Base-by-base conservation (phyloP, 2,113 vertebrate genomes). In the Entelurus aequoreus region DNA sequence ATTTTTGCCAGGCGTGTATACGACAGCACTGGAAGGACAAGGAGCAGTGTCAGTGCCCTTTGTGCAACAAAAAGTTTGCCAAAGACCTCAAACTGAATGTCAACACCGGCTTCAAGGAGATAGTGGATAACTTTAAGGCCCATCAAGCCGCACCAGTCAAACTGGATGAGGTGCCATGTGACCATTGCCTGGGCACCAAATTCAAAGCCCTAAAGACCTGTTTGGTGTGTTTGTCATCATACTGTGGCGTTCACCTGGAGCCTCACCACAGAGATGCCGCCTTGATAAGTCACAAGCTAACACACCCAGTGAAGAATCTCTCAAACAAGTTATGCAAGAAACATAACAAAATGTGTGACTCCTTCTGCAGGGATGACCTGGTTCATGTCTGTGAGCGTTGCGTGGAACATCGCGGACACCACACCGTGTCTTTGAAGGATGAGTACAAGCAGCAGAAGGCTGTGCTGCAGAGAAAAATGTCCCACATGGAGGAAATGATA, bases 131-230 rank as follows among this genome's bases (percentile, higher is more conserved):
- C 48, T 49, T 49, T 16, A 76, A 72, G 59, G 64, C 63, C 11
- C 63, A 57, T 46, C 2, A 3, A 15, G 8, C 11, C 8, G 36
- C 1, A 21, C 46, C 1, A 0, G 54, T 53, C 0, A 38, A 58
- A 68, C 36, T 61, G 3, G 71, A 59, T 5, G 48, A 87, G 59
- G 83, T 84, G 53, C 54, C 62, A 11, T 84, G 85, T 58, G 80
- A 87, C 57, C 61, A 14, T 44, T 84, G 81, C 59, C 28, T n/a
- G 38, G 66, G 15, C 14, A 57, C 14, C 2, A 71, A 67, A 49
- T 9, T 60, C 48, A 77, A 49, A 61, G 80, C 85, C 11, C 16
- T 28, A 4, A 82, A 85, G 67, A 79, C 73, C 9, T 85, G 83
- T 52, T 57, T 84, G 62, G 68, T 76, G 16, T 84, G 80, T 61